phyloP scores from a whole-genome alignment of 1,140 invertebrate genomes.

The Physella acuta region DNA sequence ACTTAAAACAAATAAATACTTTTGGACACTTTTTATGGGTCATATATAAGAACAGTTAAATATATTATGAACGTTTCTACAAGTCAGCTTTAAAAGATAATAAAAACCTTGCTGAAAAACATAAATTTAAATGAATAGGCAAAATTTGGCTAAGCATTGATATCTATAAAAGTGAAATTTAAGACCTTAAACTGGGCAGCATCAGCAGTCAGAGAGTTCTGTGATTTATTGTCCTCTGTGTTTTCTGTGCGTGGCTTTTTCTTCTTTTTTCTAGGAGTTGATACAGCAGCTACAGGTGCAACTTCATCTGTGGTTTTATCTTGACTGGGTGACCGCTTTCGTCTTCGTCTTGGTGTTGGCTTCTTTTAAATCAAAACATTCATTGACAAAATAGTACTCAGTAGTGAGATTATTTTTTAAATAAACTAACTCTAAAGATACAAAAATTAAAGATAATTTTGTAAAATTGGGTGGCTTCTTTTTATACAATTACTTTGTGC shows the following conservation, averaged over 20 bases:
- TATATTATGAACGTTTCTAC: too few species aligned
- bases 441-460: too few species aligned
- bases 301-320: not conserved
- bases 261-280: constrained; percentile 36
- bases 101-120: too few species aligned
- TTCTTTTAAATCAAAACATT: constrained; percentile 16
- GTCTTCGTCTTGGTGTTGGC: constrained; percentile 30
- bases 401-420: too few species aligned
- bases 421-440: too few species aligned
- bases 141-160: not conserved
- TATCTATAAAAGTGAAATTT: not conserved
- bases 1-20: too few species aligned
- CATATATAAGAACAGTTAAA: too few species aligned
- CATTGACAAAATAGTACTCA: not conserved
- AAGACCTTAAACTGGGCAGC: constrained; percentile 32
- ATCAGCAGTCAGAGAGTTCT: constrained; percentile 39
- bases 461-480: too few species aligned
- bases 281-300: not conserved
- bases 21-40: too few species aligned
- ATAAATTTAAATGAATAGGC: not conserved
- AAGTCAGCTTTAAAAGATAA: too few species aligned
- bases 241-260: constrained; percentile 29
- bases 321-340: constrained; percentile 14
- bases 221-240: constrained; percentile 27
- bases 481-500: too few species aligned